A percentile compares a stretch with the other conserved stretches of the same genome.
phyloP scores from a whole-genome alignment of 2,888 invertebrate species.

The Lasius platythorax region DNA sequence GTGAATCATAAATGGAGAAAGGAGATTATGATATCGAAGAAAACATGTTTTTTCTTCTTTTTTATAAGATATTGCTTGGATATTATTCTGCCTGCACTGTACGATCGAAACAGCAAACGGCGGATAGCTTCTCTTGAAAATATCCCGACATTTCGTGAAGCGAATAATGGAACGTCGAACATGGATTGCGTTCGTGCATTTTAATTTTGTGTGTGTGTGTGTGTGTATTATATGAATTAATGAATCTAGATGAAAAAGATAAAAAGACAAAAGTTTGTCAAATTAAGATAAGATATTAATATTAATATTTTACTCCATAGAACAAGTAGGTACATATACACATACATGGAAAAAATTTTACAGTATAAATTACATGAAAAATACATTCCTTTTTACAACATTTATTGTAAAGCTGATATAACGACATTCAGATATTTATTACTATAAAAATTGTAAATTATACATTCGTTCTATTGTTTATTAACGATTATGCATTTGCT shows the following conservation, averaged over 20 bases:
- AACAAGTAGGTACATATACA: too few species aligned
- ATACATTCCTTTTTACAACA: too few species aligned
- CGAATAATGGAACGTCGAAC: not conserved
- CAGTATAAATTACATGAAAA: too few species aligned
- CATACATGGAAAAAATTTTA: too few species aligned
- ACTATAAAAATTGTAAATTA: too few species aligned
- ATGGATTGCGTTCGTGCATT: not conserved
- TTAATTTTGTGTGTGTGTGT: constrained; percentile 1
- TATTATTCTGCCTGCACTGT: constrained; percentile 18
- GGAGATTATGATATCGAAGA: not conserved
- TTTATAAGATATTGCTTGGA: not conserved
- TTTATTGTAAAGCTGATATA: too few species aligned
- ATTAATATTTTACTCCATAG: not conserved
- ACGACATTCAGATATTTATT: too few species aligned
- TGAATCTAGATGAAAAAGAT: not conserved
- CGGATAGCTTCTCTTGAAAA: not conserved
- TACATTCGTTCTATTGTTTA: too few species aligned
- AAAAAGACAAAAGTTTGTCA: not conserved
- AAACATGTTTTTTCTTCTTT: constrained; percentile 14
- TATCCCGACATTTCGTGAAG: not conserved
- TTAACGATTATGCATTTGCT: too few species aligned
- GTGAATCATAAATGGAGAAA: constrained; percentile 2
- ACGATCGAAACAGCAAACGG: constrained; percentile 24
- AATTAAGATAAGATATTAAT: not conserved
- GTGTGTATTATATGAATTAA: not conserved